Base-by-base conservation (phyloP, 2,888 invertebrate genomes). In the Crematogaster levior region DNA sequence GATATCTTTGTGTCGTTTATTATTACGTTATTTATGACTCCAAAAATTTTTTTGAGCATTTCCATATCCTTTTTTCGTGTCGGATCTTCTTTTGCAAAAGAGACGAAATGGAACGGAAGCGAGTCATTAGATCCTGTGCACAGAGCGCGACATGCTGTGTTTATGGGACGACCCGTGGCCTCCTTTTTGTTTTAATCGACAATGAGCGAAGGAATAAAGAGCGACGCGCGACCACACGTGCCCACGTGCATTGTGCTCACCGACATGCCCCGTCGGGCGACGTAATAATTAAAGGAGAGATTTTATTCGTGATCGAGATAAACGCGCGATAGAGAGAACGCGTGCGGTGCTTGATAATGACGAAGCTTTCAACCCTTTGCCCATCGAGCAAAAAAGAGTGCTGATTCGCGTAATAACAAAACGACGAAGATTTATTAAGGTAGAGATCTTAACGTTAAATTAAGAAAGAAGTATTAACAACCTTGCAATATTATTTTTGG, bases 271-370 rank as follows among this genome's bases (percentile, higher is more conserved):
- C 91, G 93, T 89, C 88, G 92, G 82, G 92, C 86, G 86, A 87
- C 82, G 90, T 66, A 88, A 85, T 93, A 93, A 93, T 94, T 94
- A 92, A 92, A 85, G 84, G 74, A 83, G 84, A 85, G 90, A 90
- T 89, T 65, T 65, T 18, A 65, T 65, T 85, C 86, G 84, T 84
- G 84, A 84, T 86, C 84, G 24, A 70, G 81, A 82, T 82, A 70
- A 65, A 43, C 37, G 2, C 51, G 3, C 46, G 88, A 87, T 88
- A 87, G 21, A 85, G 63, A 10, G 51, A 24, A 24, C 72, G 72
- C 56, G 77, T 79, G 77, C 77, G 30, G 77, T n/a, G 75, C 48
- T 21, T 79, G 86, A 86, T 84, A 84, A 84, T 66, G 74, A 83
- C 79, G 66, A 24, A 15, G 34, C 30, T 18, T 79, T 43, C 43